Conservation (phyloP, 2,113 vertebrate species). For the Apeltes quadracus region DNA sequence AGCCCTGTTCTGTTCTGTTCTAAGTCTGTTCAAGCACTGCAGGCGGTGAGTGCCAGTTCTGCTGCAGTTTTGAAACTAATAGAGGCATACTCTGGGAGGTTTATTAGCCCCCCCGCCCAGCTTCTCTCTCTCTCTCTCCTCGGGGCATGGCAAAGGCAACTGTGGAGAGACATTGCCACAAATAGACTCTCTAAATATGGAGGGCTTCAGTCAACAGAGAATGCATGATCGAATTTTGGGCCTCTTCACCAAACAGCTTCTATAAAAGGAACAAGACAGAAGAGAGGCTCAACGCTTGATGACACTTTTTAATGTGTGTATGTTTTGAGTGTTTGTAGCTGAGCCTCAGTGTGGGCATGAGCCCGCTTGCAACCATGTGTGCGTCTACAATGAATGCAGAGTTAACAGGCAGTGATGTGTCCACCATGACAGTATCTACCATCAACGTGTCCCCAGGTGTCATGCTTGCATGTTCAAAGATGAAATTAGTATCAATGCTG, state of each 20-base stretch:
- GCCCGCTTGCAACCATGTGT: conserved; percentile 13
- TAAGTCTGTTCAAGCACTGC: conserved; percentile 53
- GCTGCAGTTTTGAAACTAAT: conserved; percentile 70
- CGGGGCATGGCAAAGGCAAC: conserved; percentile 70
- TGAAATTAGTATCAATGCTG: neutral
- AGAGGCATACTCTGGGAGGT: conserved; percentile 66
- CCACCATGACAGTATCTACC: neutral
- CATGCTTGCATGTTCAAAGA: neutral
- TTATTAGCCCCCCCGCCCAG: conserved; percentile 54
- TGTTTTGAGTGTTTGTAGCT: conserved; percentile 21
- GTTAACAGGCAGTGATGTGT: neutral
- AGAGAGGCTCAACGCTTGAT: conserved; percentile 30
- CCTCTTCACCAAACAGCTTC: conserved; percentile 57
- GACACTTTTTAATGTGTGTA: conserved; percentile 40
- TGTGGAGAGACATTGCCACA: conserved; percentile 67
- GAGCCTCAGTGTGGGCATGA: conserved; percentile 10
- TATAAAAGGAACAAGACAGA: conserved; percentile 59
- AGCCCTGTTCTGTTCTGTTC: conserved; percentile 21
- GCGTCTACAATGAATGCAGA: neutral
- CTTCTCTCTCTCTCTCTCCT: conserved; percentile 34
- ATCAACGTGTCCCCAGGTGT: neutral
- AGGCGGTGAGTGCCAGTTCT: conserved; percentile 49
- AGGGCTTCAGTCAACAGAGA: conserved; percentile 65
- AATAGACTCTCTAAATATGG: conserved; percentile 79
- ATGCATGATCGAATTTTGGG: conserved; percentile 65